phyloP scores from a whole-genome alignment of 1,140 invertebrate species.

The Diprion similis region DNA sequence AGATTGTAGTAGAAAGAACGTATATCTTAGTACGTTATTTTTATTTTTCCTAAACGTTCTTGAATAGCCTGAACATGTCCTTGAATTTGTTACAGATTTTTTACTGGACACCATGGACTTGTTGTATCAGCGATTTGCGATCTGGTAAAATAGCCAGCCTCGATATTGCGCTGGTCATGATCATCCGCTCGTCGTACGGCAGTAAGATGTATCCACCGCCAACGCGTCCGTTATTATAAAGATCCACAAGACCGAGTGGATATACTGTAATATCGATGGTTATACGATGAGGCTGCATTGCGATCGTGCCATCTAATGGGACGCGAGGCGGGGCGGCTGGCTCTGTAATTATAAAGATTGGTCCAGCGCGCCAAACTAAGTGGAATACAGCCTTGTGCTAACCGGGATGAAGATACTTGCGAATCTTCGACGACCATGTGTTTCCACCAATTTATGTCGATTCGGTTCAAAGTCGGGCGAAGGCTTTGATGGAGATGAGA shows the following conservation, averaged over 20 bases:
- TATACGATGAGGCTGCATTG: slow-evolving; percentile 32
- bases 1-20: too few relatives aligned
- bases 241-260: not conserved
- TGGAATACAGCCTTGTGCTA: slow-evolving; percentile 15
- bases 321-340: slow-evolving; percentile 55
- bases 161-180: slow-evolving; percentile 40
- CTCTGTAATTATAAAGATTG: slow-evolving; percentile 63
- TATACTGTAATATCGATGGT: slow-evolving; percentile 34
- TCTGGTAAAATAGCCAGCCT: not conserved
- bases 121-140: not conserved
- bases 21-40: too few relatives aligned
- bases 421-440: too few relatives aligned
- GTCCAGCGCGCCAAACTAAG: slow-evolving; percentile 38
- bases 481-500: too few relatives aligned
- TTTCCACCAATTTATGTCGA: too few relatives aligned
- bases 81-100: too few relatives aligned
- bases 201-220: slow-evolving; percentile 29
- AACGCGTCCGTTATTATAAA: slow-evolving; percentile 23
- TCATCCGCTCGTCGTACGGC: slow-evolving; percentile 23
- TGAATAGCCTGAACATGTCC: too few relatives aligned
- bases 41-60: too few relatives aligned
- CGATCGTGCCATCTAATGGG: slow-evolving; percentile 51
- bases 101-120: too few relatives aligned
- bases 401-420: too few relatives aligned
- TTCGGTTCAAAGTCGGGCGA: too few relatives aligned